Evolutionary conservation across 2,888 invertebrate species (phyloP).

Genomic region (Aphidoletes aphidimyza): DNA sequence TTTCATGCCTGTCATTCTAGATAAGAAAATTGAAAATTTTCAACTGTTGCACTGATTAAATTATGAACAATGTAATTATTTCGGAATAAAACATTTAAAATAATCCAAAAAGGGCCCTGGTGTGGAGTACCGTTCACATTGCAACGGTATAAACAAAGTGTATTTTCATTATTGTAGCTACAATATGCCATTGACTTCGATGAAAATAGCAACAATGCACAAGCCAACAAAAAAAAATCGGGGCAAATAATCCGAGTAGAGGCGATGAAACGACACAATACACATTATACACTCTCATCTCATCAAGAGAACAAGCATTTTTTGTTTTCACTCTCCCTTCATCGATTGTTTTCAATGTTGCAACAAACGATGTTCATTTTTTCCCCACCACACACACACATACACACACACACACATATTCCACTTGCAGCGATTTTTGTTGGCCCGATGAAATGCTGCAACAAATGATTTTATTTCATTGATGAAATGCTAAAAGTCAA

Average conservation of each 20-base stretch:
- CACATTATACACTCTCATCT: background rate
- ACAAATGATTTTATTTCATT: background rate
- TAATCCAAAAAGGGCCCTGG: conserved; percentile 32
- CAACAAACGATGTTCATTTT: too few relatives aligned
- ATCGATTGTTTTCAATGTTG: background rate
- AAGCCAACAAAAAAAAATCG: background rate
- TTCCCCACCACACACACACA: too few relatives aligned
- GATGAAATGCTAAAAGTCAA: background rate
- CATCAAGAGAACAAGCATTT: background rate
- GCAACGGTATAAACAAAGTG: background rate
- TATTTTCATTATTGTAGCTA: background rate
- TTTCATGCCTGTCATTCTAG: conserved; percentile 55
- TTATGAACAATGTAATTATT: conserved; percentile 54
- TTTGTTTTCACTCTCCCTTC: background rate
- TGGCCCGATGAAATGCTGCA: too few relatives aligned
- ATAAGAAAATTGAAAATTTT: conserved; percentile 56
- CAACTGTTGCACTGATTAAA: conserved; percentile 54
- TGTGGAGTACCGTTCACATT: too few relatives aligned
- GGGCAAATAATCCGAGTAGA: background rate
- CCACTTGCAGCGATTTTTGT: too few relatives aligned
- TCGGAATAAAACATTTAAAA: conserved; percentile 47
- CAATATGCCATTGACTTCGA: background rate
- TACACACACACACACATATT: too few relatives aligned
- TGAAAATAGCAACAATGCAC: background rate
- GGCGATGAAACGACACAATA: conserved; percentile 28